phyloP scores from a whole-genome alignment of 2,797 vertebrate species.

The Chelmon rostratus region DNA sequence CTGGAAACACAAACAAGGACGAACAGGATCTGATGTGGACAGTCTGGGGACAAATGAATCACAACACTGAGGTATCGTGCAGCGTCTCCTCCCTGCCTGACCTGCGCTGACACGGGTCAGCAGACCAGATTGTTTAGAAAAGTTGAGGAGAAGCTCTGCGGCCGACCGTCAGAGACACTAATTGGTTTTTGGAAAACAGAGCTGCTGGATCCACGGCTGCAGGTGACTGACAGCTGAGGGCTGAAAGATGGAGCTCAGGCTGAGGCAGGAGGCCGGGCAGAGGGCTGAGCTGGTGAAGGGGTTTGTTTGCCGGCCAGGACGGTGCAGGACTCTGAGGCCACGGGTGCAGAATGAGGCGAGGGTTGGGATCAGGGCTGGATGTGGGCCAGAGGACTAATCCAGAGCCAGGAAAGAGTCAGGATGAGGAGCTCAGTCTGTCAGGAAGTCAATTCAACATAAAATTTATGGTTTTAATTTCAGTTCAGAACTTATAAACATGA shows the following conservation, averaged over 20 bases:
- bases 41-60: conserved; percentile 41
- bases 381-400: background rate
- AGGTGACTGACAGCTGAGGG: conserved; percentile 49
- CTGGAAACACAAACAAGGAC: conserved; percentile 32
- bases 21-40: conserved; percentile 35
- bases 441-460: background rate
- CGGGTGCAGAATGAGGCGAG: background rate
- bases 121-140: conserved; percentile 40
- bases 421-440: background rate
- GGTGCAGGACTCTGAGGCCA: conserved; percentile 5
- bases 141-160: conserved; percentile 43
- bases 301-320: conserved; percentile 1
- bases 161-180: conserved; percentile 54
- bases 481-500: background rate
- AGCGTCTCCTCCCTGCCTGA: conserved; percentile 47
- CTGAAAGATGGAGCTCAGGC: conserved; percentile 20
- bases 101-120: conserved; percentile 55
- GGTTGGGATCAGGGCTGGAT: background rate
- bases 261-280: background rate
- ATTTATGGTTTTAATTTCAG: background rate
- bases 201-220: conserved; percentile 23
- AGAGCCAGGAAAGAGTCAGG: background rate
- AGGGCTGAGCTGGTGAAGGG: background rate
- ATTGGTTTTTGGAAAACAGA: conserved; percentile 65
- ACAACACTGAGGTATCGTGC: conserved; percentile 23